Percentiles rank a stretch among this genome's conserved stretches.
phyloP scores from a whole-genome alignment of 1,140 invertebrate species.

The Achatina immaculata region DNA sequence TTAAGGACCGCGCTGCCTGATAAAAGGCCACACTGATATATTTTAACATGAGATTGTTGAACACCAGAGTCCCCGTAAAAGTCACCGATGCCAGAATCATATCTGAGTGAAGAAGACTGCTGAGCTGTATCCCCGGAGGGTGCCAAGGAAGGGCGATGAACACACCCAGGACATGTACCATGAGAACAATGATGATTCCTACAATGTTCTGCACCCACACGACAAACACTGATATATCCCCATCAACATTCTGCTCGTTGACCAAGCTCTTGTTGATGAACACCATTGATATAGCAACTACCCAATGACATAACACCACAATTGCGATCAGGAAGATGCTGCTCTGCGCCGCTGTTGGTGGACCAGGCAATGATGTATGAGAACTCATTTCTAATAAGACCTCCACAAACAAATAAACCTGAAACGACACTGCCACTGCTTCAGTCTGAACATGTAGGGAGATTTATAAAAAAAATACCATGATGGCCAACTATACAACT shows the following conservation, averaged over 20 bases:
- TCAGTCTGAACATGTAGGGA: too few relatives aligned
- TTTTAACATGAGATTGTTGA: conserved; percentile 70
- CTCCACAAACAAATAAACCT: too few relatives aligned
- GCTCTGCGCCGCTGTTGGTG: not conserved
- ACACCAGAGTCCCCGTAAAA: conserved; percentile 61
- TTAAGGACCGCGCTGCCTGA: conserved; percentile 69
- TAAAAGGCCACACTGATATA: conserved; percentile 69
- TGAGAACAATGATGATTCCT: conserved; percentile 48
- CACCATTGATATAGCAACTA: conserved; percentile 68
- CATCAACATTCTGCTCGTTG: conserved; percentile 47
- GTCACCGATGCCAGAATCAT: conserved; percentile 61
- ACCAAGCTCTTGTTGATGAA: conserved; percentile 69
- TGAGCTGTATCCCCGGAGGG: conserved; percentile 44
- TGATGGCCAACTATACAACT: too few relatives aligned
- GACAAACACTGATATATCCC: conserved; percentile 67
- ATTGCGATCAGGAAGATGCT: not conserved
- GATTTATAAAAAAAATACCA: too few relatives aligned
- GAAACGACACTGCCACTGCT: too few relatives aligned
- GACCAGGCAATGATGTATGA: not conserved
- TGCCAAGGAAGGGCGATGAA: conserved; percentile 35
- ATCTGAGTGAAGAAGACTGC: conserved; percentile 51
- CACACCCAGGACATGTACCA: conserved; percentile 26
- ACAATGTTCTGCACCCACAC: conserved; percentile 64
- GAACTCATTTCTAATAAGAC: not conserved
- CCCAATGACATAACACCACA: conserved; percentile 64